Base-by-base conservation (phyloP, 35 echinoderm and acorn worm genomes). In the Lytechinus variegatus region DNA sequence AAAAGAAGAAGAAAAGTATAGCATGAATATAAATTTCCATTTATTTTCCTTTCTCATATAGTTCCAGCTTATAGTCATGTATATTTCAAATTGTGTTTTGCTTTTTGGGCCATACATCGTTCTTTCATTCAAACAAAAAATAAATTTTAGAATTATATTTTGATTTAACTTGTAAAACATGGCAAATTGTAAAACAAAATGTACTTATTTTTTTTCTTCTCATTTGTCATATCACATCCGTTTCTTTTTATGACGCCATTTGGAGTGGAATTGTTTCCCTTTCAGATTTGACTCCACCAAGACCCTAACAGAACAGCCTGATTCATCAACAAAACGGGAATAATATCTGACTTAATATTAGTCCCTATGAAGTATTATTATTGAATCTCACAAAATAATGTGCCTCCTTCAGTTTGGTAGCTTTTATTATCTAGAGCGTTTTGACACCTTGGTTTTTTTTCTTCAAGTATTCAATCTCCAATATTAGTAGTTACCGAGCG, bases 391-490 rank as follows among this genome's bases (percentile, higher is more conserved):
- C 66, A 3, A 44, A 44, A 44, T 44, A 44, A 79, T 79, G 4
- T 79, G 19, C 21, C 8, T 24, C 66, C 66, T 79, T 24, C 4
- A 79, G 66, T 79, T 79, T 79, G 66, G 66, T 19, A 79, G 19
- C 66, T 79, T 58, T 58, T 79, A 79, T 79, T 79, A 79, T 79
- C 66, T 79, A 79, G 66, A 79, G 66, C 66, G 66, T 79, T 79
- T 58, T 79, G 66, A 79, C 66, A 79, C 66, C 66, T 79, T 79
- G 16, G 66, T 24, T 79, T 19, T 24, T n/a, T 79, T 79, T 79
- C 66, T 79, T 79, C 66, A 79, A 79, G 66, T 21, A 79, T 79
- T 79, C 66, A 79, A 79, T 79, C 66, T 79, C 21, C 66, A 79
- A 79, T 79, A 79, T 79, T 79, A 79, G 14, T 79, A 79, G 66